Conservation (phyloP, 1,140 invertebrate genomes). For the Pectinophora gossypiella region DNA sequence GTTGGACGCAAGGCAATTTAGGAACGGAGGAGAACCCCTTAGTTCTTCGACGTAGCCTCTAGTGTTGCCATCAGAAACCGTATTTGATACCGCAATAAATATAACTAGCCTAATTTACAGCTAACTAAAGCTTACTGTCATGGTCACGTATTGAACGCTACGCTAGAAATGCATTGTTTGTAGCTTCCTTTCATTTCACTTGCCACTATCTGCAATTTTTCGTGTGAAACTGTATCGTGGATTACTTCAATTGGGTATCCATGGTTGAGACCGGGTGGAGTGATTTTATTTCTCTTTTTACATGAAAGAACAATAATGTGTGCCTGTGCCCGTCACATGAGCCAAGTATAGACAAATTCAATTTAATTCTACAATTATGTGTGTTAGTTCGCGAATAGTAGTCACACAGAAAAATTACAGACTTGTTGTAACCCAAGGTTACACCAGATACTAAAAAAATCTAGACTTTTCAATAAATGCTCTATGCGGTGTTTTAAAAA, state of each 20-base stretch:
- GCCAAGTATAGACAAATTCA: background rate
- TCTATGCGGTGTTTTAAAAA: background rate
- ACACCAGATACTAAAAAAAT: background rate
- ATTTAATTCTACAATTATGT: background rate
- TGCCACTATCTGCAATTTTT: too few species aligned
- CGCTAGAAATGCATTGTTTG: constrained; percentile 14
- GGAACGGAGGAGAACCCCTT: background rate
- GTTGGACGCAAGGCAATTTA: too few species aligned
- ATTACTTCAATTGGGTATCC: background rate
- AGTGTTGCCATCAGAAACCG: background rate
- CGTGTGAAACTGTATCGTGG: too few species aligned
- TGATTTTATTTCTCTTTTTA: background rate
- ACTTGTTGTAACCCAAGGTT: background rate
- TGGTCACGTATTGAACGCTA: constrained; percentile 26
- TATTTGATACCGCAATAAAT: constrained; percentile 11
- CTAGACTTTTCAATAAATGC: background rate
- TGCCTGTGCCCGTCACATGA: background rate
- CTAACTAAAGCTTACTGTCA: constrained; percentile 52
- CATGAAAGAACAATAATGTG: background rate
- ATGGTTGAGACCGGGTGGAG: background rate
- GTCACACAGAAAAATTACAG: too few species aligned
- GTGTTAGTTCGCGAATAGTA: too few species aligned
- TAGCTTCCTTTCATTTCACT: too few species aligned
- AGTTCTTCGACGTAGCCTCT: background rate
- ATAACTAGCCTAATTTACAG: constrained; percentile 17